Conservation (phyloP, 2,113 vertebrate genomes). For the Gavialis gangeticus region DNA sequence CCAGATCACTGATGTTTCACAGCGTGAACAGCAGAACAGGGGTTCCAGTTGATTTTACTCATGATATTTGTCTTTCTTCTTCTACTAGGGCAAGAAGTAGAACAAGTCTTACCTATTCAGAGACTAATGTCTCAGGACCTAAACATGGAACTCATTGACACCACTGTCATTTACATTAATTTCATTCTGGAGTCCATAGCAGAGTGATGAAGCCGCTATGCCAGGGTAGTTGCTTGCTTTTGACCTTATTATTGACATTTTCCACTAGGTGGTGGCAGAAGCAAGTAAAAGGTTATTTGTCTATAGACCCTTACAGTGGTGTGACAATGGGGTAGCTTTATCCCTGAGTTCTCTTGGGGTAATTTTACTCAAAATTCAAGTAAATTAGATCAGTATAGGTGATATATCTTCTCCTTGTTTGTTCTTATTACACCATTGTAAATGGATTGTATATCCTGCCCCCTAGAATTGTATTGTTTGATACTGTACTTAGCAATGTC, state of each 20-base stretch:
- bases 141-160: no score
- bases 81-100: background rate
- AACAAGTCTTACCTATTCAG: background rate
- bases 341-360: background rate
- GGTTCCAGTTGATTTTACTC: background rate
- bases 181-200: no score
- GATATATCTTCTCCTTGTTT: background rate
- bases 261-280: no score
- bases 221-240: no score
- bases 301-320: no score
- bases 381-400: background rate
- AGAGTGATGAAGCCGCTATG: no score
- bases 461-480: background rate
- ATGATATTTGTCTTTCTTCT: background rate
- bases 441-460: no score
- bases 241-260: no score
- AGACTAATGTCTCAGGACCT: background rate
- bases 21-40: background rate
- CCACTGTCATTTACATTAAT: no score
- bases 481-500: background rate
- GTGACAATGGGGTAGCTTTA: no score
- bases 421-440: background rate
- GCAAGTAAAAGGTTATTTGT: no score
- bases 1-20: background rate
- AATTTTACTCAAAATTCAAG: background rate